Evolutionary conservation across 2,888 invertebrate species (phyloP), one percentile per base, ranked within the genome.

Genomic region (Diarsia rubi): DNA sequence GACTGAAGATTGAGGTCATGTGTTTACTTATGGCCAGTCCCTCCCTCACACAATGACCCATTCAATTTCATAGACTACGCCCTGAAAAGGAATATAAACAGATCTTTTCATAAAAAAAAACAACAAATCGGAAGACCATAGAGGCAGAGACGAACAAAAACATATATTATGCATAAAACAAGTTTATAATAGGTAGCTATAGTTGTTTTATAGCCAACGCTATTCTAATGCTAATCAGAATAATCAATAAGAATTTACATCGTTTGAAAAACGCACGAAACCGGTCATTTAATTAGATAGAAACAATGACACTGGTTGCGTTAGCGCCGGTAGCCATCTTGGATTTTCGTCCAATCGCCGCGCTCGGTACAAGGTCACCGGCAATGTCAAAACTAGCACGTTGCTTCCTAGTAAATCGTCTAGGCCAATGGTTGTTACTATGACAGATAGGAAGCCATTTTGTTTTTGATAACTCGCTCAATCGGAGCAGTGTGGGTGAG

Each of bases 331-430:
- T 84, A 89, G 96, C 96, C 96, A 96, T 96, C 82, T 94, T 95
- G 93, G 66, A 84, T 78, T 87, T 90, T 88, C 89, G 93, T 88
- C 96, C 96, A 96, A 96, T 96, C 91, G 88, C 88, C 78, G 86
- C 84, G 82, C 83, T 79, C 84, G 85, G 82, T 87, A 87, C 95
- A 96, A 96, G 96, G 96, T 95, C 94, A 92, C 76, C 87, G 90
- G 92, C 96, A 96, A 96, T 96, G 96, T 96, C 96, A 96, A 95
- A 96, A 94, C 90, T 92, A 74, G 86, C 82, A 79, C 89, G 83
- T 74, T 44, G 92, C 95, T 96, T 96, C 96, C 96, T 95, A 93
- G 94, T 93, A 89, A 92, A 90, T 92, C 91, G 91, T 93, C 93
- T 95, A 95, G 94, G 94, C 93, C 93, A 92, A 90, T 88, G 77